Percentiles rank a stretch among this genome's conserved stretches.
Evolutionary conservation across 2,113 vertebrate genomes (phyloP).

Genomic region (Trichechus manatus): DNA sequence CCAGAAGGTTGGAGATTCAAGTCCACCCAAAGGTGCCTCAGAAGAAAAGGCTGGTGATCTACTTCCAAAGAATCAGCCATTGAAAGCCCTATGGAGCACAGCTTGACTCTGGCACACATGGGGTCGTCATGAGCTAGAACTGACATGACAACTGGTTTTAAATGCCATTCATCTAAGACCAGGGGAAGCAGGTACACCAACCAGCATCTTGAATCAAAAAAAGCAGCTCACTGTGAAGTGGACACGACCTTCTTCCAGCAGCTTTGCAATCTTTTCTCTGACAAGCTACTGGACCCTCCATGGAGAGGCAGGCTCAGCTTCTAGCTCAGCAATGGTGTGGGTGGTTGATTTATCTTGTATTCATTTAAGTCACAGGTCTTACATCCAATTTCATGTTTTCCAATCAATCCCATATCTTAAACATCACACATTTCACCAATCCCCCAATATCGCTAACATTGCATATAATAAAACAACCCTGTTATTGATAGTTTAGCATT

Average conservation of each 20-base stretch:
- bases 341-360: not conserved
- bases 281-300: not conserved
- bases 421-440: not conserved
- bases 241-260: not conserved
- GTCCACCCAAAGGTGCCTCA: too few relatives aligned
- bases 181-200: too few relatives aligned
- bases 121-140: too few relatives aligned
- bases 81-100: too few relatives aligned
- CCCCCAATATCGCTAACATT: not conserved
- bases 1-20: too few relatives aligned
- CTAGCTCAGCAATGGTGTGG: not conserved
- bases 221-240: not conserved
- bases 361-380: not conserved
- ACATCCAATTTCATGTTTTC: too few relatives aligned
- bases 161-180: too few relatives aligned
- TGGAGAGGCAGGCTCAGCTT: not conserved
- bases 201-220: not conserved
- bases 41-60: too few relatives aligned
- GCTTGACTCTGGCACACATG: too few relatives aligned
- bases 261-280: not conserved
- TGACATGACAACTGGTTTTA: too few relatives aligned
- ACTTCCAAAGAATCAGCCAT: too few relatives aligned
- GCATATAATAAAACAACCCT: not conserved
- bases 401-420: not conserved
- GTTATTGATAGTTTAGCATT: not conserved